Base-by-base conservation (phyloP, 2,888 invertebrate species). In the Eudasyphora cyanicolor region DNA sequence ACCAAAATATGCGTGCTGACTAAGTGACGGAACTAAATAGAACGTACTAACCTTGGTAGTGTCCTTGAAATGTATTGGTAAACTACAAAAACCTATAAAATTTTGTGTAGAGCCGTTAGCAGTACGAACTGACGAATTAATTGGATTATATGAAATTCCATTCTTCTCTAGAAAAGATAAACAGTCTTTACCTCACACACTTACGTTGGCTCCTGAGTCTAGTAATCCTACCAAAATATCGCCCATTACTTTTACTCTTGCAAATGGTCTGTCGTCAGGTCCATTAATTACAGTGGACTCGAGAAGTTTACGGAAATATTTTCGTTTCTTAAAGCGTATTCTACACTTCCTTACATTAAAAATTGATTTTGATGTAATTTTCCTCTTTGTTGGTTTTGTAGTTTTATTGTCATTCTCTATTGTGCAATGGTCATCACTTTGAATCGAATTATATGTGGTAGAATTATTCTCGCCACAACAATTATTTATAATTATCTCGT, bases 1-100 rank as follows among this genome's bases (percentile, higher is more conserved):
- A 17, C 75, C 75, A n/a, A 75, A 27, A 19, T 75, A 75, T 14
- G 42, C 62, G 8, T 64, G 42, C 12, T 75, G 45, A 24, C 21
- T 49, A 8, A 76, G 21, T 12, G 62, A 49, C 12, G 78, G 78
- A n/a, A 79, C 78, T 35, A 79, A 14, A 35, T 78, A 78, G 62
- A 78, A 78, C 2, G 1, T 7, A 21, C 57, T 71, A 7, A 71
- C 27, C 19, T 77, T 71, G 10, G 38, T 60, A 17, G 57, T 45
- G 10, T 17, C 42, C n/a, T 69, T 76, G 29, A 38, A 69, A 24
- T 17, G 8, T 0, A 42, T 24, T 6, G 69, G 54, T 12, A 76
- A 29, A 3, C 10, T 32, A 32, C 24, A 69, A 19, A 14, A 51
- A 24, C 67, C 76, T 10, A 35, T 42, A 14, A 42, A 27, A 8